Evolutionary conservation across 2,888 invertebrate species (phyloP).

Genomic region (Drosophila nr. fundita): DNA sequence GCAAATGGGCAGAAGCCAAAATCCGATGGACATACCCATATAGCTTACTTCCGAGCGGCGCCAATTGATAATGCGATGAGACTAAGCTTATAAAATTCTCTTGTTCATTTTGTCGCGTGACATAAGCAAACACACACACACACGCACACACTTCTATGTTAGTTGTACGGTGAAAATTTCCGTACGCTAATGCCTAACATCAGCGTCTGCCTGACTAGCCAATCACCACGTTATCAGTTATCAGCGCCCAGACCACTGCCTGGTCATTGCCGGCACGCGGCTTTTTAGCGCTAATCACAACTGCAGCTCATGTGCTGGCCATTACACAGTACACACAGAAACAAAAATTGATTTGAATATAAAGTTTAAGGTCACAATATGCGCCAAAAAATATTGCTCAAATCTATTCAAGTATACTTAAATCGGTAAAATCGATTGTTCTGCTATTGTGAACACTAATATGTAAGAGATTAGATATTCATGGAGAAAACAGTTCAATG

Average conservation of each 20-base stretch:
- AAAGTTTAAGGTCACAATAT: background rate
- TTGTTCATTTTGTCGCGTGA: conserved; percentile 20
- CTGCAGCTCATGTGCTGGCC: conserved; percentile 51
- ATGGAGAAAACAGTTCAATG: background rate
- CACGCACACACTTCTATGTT: background rate
- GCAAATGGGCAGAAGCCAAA: conserved; percentile 1
- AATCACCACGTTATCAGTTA: conserved; percentile 54
- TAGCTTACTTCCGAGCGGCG: conserved; percentile 15
- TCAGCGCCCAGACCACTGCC: conserved; percentile 44
- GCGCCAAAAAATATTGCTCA: background rate
- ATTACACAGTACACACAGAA: background rate
- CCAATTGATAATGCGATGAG: conserved; percentile 8
- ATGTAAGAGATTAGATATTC: background rate
- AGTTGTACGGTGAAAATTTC: conserved; percentile 57
- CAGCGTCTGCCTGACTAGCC: conserved; percentile 60
- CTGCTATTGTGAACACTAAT: background rate
- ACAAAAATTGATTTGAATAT: background rate
- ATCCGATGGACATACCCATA: background rate
- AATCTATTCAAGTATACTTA: background rate
- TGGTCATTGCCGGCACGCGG: conserved; percentile 57
- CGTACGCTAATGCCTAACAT: conserved; percentile 48
- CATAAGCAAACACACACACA: conserved; percentile 26
- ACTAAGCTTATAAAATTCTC: conserved; percentile 8
- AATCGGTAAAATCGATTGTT: background rate
- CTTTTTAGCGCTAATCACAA: conserved; percentile 60